These are phyloP conservation scores for Xiphophorus maculatus DNA, from an alignment of 2,113 vertebrate species.

Conservation along the genomic window DNA sequence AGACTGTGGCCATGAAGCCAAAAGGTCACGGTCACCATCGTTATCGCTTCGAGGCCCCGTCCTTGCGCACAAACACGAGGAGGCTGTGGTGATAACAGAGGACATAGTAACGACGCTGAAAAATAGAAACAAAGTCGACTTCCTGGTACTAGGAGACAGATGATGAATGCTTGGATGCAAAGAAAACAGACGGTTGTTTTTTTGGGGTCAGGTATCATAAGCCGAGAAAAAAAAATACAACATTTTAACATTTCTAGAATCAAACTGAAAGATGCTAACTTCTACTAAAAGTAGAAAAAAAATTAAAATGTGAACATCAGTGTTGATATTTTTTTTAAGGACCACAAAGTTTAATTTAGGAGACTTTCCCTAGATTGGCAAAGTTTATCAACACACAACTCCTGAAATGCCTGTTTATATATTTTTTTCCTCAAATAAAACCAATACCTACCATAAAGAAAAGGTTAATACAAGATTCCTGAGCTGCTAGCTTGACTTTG, in stretches of 20 bases:
- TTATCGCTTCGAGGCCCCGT: constrained; percentile 57
- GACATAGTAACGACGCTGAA: constrained; percentile 48
- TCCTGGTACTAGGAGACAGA: constrained; percentile 58
- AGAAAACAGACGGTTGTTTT: constrained; percentile 35
- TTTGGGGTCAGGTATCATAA: constrained; percentile 28
- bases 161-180: constrained; percentile 43
- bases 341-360: neutral
- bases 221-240: constrained; percentile 2
- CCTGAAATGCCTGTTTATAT: no score
- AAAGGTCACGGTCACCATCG: constrained; percentile 65
- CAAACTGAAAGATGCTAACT: neutral
- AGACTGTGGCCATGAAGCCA: constrained; percentile 55
- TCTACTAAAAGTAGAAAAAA: neutral
- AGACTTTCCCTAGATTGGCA: neutral
- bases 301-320: neutral
- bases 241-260: neutral
- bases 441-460: neutral
- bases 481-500: neutral
- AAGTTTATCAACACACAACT: neutral
- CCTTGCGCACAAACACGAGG: constrained; percentile 66
- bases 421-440: neutral
- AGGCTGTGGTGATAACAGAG: constrained; percentile 64
- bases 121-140: constrained; percentile 64
- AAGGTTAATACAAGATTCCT: neutral
- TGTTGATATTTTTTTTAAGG: neutral